These are phyloP conservation scores for Sebastiscus tertius DNA, from an alignment of 2,797 vertebrate genomes.

Conservation along the genomic window DNA sequence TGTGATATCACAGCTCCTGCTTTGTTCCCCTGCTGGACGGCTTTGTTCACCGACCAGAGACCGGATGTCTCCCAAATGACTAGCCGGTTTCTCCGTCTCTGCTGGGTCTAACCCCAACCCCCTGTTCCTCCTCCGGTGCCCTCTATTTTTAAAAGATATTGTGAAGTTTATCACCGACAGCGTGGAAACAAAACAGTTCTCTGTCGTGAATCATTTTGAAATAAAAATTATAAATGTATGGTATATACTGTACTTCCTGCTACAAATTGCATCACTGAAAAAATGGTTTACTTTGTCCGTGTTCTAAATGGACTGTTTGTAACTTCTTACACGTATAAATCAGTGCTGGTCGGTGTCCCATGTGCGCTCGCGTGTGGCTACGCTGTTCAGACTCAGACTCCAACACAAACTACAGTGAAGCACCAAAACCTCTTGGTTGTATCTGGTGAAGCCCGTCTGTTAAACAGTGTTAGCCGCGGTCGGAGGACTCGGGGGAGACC, in stretches of 20 bases:
- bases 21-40: conserved; percentile 69
- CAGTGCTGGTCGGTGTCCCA: no score
- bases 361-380: no score
- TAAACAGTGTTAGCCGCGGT: no score
- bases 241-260: not conserved
- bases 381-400: no score
- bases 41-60: conserved; percentile 74
- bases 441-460: no score
- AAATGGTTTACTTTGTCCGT: not conserved
- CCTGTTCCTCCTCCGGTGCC: conserved; percentile 28
- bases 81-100: conserved; percentile 47
- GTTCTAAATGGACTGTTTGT: not conserved
- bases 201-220: not conserved
- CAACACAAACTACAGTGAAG: no score
- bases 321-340: no score
- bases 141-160: conserved; percentile 24
- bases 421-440: no score
- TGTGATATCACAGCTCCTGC: conserved; percentile 66
- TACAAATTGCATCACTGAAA: not conserved
- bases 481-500: no score
- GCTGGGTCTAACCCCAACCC: conserved; percentile 3
- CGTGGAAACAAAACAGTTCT: not conserved
- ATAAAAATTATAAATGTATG: not conserved
- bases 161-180: not conserved
- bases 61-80: conserved; percentile 75